phyloP scores from a whole-genome alignment of 2,113 vertebrate species.

The Aphelocoma coerulescens region DNA sequence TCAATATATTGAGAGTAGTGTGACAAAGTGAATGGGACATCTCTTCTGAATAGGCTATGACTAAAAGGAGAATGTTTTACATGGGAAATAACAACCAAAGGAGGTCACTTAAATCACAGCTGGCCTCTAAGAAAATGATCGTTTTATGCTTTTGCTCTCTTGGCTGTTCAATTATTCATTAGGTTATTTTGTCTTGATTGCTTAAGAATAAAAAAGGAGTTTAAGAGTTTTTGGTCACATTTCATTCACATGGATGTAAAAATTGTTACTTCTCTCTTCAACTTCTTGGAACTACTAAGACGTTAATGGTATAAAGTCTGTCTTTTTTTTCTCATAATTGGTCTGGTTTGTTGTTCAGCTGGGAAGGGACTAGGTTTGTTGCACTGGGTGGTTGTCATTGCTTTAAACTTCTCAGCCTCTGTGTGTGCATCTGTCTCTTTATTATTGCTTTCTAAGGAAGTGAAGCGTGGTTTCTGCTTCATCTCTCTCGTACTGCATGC shows the following conservation, averaged over 20 bases:
- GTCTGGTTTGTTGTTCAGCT: background rate
- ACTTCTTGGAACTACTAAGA: background rate
- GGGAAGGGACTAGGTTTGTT: background rate
- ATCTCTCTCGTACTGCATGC: background rate
- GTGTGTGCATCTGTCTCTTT: background rate
- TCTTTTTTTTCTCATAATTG: background rate
- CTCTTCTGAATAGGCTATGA: background rate
- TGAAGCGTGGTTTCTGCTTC: background rate
- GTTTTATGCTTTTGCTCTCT: conserved; percentile 1
- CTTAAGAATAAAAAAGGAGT: background rate
- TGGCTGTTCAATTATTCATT: background rate
- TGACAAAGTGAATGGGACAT: background rate
- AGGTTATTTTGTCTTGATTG: background rate
- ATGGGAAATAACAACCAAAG: background rate
- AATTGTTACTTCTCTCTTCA: background rate
- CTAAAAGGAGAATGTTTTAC: background rate
- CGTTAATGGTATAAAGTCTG: background rate
- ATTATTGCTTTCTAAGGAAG: background rate
- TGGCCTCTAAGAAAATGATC: conserved; percentile 11
- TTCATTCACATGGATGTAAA: background rate
- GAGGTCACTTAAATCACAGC: background rate
- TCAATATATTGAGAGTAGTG: background rate
- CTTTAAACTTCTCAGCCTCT: background rate
- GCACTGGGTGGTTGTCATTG: background rate
- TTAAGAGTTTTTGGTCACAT: background rate